Conservation (phyloP, 1,140 invertebrate genomes). For the Neodiprion pinetum region DNA sequence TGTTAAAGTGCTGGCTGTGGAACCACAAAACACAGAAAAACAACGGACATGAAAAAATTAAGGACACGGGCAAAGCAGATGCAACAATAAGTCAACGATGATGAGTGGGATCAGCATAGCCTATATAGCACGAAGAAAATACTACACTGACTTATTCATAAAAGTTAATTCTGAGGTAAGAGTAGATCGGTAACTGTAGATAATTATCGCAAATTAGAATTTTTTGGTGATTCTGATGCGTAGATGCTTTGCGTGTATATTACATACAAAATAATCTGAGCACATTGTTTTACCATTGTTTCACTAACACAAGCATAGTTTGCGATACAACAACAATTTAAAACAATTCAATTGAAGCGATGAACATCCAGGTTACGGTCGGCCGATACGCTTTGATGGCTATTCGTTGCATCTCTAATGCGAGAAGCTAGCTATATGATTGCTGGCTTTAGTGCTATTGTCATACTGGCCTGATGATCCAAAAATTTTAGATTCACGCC, state of each 20-base stretch:
- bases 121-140: background rate
- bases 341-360: slow-evolving; percentile 1
- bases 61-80: background rate
- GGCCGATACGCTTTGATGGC: background rate
- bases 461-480: background rate
- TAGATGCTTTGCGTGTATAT: too few species aligned
- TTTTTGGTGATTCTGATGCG: too few species aligned
- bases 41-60: too few species aligned
- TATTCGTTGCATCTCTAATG: background rate
- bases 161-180: background rate
- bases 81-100: background rate
- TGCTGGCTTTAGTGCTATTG: background rate
- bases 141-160: background rate
- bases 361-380: background rate
- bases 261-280: background rate
- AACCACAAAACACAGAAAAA: too few species aligned
- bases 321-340: background rate
- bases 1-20: too few species aligned
- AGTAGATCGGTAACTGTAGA: background rate
- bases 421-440: background rate
- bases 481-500: background rate
- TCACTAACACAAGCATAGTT: background rate
- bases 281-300: background rate
- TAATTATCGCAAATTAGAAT: too few species aligned
- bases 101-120: background rate